These are phyloP conservation scores for Odontesthes bonariensis DNA, from an alignment of 2,113 vertebrate species.

Conservation along the genomic window DNA sequence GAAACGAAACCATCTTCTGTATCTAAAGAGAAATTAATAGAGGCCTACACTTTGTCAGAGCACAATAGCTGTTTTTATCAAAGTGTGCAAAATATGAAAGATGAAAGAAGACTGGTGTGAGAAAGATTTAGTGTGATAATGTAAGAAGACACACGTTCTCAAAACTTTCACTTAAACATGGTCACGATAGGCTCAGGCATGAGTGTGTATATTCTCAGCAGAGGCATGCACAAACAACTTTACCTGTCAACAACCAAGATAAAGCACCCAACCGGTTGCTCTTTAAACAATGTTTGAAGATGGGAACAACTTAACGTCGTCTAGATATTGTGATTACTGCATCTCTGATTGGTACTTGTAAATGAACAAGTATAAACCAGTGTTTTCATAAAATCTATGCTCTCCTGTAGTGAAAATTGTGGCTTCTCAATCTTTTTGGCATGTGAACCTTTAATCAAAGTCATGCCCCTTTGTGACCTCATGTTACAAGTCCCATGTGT, in stretches of 20 bases:
- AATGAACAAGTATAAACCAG: background rate
- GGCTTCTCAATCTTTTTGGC: background rate
- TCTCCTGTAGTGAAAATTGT: background rate
- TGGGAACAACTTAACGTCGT: conserved; percentile 1
- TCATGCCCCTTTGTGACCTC: background rate
- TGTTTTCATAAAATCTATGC: background rate
- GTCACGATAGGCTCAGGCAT: background rate
- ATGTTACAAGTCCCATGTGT: background rate
- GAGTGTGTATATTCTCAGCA: conserved; percentile 1
- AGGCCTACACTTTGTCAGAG: conserved; percentile 24
- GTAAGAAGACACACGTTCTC: background rate
- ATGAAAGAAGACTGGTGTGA: background rate
- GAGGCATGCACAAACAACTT: conserved; percentile 29
- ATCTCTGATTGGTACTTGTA: background rate
- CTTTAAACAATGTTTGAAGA: conserved; percentile 27
- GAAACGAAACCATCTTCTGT: conserved; percentile 2
- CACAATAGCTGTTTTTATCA: conserved; percentile 2
- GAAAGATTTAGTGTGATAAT: conserved; percentile 8
- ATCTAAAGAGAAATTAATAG: conserved; percentile 17
- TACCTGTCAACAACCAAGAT: conserved; percentile 33
- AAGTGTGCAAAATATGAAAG: background rate
- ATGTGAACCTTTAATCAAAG: background rate
- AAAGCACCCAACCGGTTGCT: conserved; percentile 36
- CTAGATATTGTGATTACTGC: background rate
- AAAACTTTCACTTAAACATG: background rate